Evolutionary conservation across 2,888 invertebrate genomes (phyloP).

Genomic region (Drosophila imparisetae): DNA sequence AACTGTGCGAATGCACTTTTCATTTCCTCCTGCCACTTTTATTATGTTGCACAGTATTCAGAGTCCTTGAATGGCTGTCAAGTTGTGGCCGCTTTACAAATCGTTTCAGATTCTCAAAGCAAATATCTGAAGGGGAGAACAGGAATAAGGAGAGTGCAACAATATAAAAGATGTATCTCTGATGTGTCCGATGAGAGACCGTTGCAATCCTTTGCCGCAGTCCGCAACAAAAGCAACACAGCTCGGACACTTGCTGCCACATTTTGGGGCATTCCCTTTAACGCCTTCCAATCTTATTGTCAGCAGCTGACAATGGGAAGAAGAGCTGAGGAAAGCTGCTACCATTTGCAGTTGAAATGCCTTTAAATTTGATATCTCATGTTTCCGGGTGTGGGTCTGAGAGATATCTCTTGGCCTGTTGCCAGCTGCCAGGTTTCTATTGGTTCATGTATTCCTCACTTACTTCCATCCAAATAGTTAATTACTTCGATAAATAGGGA

Average conservation of each 20-base stretch:
- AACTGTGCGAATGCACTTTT: conserved; percentile 32
- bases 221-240: conserved; percentile 40
- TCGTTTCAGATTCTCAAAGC: conserved; percentile 55
- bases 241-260: conserved; percentile 42
- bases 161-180: conserved; percentile 49
- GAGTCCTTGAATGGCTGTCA: conserved; percentile 59
- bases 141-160: conserved; percentile 24
- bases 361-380: conserved; percentile 39
- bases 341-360: conserved; percentile 50
- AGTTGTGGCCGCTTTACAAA: conserved; percentile 54
- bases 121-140: conserved; percentile 39
- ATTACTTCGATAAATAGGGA: conserved; percentile 72
- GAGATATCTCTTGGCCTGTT: conserved; percentile 29
- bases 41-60: conserved; percentile 18
- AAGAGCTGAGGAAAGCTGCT: not conserved
- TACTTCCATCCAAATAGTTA: conserved; percentile 50
- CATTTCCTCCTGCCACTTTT: conserved; percentile 11
- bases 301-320: conserved; percentile 18
- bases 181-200: conserved; percentile 21
- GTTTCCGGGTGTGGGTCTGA: not conserved
- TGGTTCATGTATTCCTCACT: conserved; percentile 52
- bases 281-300: conserved; percentile 34
- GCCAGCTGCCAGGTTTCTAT: conserved; percentile 30
- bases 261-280: conserved; percentile 57
- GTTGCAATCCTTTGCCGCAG: conserved; percentile 38